Base-by-base conservation (phyloP, 2,888 invertebrate species). In the Eilema sororculum region DNA sequence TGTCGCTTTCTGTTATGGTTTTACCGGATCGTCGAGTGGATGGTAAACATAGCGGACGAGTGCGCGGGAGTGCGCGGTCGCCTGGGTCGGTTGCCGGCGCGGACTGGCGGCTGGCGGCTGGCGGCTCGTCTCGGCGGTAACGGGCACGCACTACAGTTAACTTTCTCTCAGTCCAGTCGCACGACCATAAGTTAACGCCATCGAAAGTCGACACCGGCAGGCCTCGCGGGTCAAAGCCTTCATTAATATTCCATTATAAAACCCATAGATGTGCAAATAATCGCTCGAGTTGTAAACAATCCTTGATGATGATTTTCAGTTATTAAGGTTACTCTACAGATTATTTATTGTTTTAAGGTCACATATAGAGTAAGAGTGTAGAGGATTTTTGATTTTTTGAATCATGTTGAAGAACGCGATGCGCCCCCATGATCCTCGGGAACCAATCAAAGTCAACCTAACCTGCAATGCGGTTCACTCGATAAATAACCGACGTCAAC, bases 111-210 rank as follows among this genome's bases (percentile, higher is more conserved):
- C 69, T 71, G 66, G 77, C 75, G 74, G 25, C 52, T 12, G 69
- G 46, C 71, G 69, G 66, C 65, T 69, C 80, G 77, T 68, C 76
- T 74, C 73, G 24, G 84, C 88, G 88, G 89, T 93, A 95, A 92
- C 91, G 93, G 91, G 93, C 87, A 89, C 94, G 93, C 92, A 93
- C 93, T 90, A 95, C 95, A 92, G 95, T 95, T 95, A 95, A 95
- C 95, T 95, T 95, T 95, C 95, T 95, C 95, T 90, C 88, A 83
- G 82, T 81, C 86, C 86, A 86, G 87, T 87, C 88, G 87, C 86
- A 84, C 88, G 85, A 83, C 89, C 89, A 89, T 89, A 91, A 89
- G 86, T 87, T 90, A 88, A 90, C 92, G 90, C 90, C 90, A 94
- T 93, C 94, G 94, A 94, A 95, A 95, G 95, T 94, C 89, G 87